Evolutionary conservation across 2,888 invertebrate genomes (phyloP).

Genomic region (Sipha maydis): DNA sequence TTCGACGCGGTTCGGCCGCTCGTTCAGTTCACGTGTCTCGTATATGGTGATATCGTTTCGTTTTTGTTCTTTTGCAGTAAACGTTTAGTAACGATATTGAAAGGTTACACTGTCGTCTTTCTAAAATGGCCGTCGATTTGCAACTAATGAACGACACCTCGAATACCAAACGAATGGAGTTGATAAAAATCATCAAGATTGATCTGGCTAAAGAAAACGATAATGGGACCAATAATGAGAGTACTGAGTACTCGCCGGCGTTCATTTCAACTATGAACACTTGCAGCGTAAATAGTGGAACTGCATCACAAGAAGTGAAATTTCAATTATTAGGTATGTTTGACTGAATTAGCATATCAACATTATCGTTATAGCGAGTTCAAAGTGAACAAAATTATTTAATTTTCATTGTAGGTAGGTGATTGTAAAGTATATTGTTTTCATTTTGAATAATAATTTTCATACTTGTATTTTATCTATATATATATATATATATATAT

Average conservation of each 20-base stretch:
- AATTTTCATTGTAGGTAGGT: neutral
- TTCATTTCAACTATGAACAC: constrained; percentile 16
- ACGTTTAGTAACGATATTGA: neutral
- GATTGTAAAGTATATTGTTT: neutral
- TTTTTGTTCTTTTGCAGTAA: neutral
- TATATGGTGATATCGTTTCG: neutral
- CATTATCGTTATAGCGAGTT: neutral
- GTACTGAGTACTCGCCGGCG: constrained; percentile 29
- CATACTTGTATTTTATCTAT: neutral
- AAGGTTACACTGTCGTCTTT: neutral
- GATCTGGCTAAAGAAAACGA: constrained; percentile 27
- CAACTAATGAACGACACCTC: neutral
- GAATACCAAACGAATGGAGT: constrained; percentile 13
- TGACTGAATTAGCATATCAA: neutral
- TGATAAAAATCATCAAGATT: constrained; percentile 28
- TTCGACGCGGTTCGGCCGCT: neutral
- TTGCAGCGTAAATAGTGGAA: neutral
- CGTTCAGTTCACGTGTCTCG: neutral
- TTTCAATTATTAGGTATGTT: constrained; percentile 34
- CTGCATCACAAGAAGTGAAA: neutral
- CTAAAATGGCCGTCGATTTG: constrained; percentile 20
- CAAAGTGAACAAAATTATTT: neutral
- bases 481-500: too few species aligned
- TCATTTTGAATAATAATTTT: neutral
- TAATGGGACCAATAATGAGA: neutral